Evolutionary conservation across 2,113 vertebrate species (phyloP), one percentile per base, ranked within the genome.

Genomic region (Oncorhynchus mykiss): DNA sequence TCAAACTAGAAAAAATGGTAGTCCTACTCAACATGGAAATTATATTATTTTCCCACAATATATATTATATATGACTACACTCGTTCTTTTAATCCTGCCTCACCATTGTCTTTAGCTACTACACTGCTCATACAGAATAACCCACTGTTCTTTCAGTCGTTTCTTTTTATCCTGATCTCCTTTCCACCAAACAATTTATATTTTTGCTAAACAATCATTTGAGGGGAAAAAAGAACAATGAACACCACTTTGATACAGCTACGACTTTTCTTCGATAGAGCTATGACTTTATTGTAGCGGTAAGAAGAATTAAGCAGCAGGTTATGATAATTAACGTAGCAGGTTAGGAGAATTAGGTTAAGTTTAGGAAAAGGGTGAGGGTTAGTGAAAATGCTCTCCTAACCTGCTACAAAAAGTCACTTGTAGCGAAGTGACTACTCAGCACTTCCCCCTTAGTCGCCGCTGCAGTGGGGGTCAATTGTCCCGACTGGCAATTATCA

Each of bases 401-500:
- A 34, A 34, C 34, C 34, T 34, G 34, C 6, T 34, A 34, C 34
- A 34, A 34, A 34, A 7, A 34, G 34, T 34, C 0, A 34, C 34
- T 34, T 34, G 34, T 34, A 34, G 34, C 34, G 34, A 34, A 34
- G 6, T 34, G 34, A 34, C 34, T 34, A 14, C 59, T 22, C 18
- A 11, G 20, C 12, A 62, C n/a, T 8, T 31, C 1, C 66, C 31
- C 31, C 31, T 8, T 68, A 29, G 18, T 68, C 31, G 18, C 14
- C 2, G 54, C 54, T 62, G 59, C 59, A 14, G 14, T 18, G 7
- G 66, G 29, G 31, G 66, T 68, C 66, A 68, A 68, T 31, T 68
- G 31, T 39, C 14, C 54, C 57, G 9, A 34, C 71, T 29, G 45
- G 75, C 54, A 31, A 73, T 49, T 80, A 71, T 70, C 22, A 27